These are phyloP conservation scores for Noctua janthe DNA, from an alignment of 2,888 invertebrate species.

Conservation along the genomic window DNA sequence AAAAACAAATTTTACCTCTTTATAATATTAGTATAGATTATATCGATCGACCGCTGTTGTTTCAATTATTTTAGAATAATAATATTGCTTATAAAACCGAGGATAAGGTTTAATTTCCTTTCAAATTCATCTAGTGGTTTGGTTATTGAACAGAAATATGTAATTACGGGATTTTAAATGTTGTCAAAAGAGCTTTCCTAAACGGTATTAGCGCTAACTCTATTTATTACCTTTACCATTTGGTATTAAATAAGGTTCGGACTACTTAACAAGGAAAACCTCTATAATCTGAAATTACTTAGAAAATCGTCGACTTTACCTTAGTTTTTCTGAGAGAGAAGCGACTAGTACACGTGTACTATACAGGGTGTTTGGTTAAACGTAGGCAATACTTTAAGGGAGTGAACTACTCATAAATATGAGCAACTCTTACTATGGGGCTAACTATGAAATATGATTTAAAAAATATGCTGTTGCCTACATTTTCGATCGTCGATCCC, in stretches of 20 bases:
- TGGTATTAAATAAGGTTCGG: constrained; percentile 1
- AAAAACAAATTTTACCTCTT: too few species aligned
- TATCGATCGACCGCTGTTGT: not conserved
- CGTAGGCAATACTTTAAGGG: too few species aligned
- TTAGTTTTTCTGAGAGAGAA: not conserved
- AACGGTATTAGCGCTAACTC: constrained; percentile 3
- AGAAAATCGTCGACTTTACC: not conserved
- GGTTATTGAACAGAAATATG: constrained; percentile 18
- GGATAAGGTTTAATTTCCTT: constrained; percentile 4
- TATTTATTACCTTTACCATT: not conserved
- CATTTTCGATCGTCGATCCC: too few species aligned
- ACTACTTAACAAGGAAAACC: not conserved
- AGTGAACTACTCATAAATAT: too few species aligned
- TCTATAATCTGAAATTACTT: not conserved
- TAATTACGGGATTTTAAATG: constrained; percentile 18
- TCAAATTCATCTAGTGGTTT: constrained; percentile 20
- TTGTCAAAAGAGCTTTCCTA: constrained; percentile 15
- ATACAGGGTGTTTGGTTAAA: too few species aligned
- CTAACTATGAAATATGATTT: too few species aligned
- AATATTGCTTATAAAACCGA: not conserved
- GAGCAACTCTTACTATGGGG: too few species aligned
- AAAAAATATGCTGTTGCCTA: too few species aligned
- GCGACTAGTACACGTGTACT: not conserved
- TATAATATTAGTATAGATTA: too few species aligned
- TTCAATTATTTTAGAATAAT: not conserved